Percentiles rank a stretch among this genome's conserved stretches.
Conservation (phyloP, 2,888 invertebrate genomes). For the Orthonevra nobilis region DNA sequence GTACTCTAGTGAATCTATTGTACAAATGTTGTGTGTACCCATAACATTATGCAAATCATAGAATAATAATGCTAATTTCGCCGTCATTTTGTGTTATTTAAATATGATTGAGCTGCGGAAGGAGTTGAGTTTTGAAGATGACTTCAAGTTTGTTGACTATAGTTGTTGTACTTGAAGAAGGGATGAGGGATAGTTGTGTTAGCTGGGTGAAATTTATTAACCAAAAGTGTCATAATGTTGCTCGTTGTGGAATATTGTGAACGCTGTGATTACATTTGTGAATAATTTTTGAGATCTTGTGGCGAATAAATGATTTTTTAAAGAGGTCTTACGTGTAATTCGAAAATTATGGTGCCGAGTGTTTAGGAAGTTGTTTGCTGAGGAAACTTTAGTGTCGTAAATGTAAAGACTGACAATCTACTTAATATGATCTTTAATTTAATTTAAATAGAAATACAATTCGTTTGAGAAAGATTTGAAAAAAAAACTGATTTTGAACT, state of each 20-base stretch:
- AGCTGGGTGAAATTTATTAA: constrained; percentile 45
- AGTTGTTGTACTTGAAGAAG: constrained; percentile 25
- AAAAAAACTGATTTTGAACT: no score
- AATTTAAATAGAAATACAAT: no score
- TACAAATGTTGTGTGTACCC: constrained; percentile 40
- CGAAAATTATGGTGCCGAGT: no score
- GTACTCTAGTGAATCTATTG: constrained; percentile 32
- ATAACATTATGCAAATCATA: constrained; percentile 57
- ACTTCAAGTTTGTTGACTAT: constrained; percentile 16
- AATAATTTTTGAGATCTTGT: neutral
- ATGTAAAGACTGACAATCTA: no score
- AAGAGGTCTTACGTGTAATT: no score
- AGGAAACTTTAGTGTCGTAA: no score
- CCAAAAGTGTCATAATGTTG: constrained; percentile 33
- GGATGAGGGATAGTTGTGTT: constrained; percentile 33
- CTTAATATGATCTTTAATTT: no score
- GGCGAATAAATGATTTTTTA: no score
- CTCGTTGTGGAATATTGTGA: neutral
- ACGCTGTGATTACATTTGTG: neutral
- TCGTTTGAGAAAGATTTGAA: no score
- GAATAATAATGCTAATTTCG: constrained; percentile 65
- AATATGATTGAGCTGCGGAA: neutral
- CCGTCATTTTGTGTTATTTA: constrained; percentile 39
- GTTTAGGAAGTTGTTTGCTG: no score
- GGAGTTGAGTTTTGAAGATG: neutral